These are phyloP conservation scores for Lasioglossum albipes DNA, from an alignment of 1,140 invertebrate genomes.

Conservation along the genomic window DNA sequence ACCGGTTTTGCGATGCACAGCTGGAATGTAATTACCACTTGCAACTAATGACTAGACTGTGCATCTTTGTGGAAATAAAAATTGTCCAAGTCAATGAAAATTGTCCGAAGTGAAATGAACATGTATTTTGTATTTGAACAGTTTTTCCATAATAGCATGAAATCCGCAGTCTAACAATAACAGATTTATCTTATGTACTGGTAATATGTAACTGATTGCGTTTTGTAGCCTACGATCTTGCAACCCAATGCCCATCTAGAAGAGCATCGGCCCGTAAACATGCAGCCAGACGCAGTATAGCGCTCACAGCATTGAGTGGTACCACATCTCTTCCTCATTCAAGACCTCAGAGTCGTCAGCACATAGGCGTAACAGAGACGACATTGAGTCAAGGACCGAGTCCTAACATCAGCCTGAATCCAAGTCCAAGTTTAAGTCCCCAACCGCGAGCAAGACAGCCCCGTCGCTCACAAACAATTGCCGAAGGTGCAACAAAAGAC, in stretches of 20 bases:
- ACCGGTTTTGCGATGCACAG: conserved; percentile 87
- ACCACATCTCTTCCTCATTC: conserved; percentile 87
- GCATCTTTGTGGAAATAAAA: no score
- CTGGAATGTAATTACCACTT: conserved; percentile 85
- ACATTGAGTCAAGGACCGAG: conserved; percentile 60
- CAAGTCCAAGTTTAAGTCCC: conserved; percentile 71
- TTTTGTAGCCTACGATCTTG: conserved; percentile 87
- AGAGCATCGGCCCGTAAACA: conserved; percentile 86
- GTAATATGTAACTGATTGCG: neutral
- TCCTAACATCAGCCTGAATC: conserved; percentile 68
- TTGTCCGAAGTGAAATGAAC: no score
- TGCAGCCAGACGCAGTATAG: conserved; percentile 82
- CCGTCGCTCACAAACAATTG: conserved; percentile 61
- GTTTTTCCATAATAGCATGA: no score
- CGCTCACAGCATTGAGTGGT: conserved; percentile 77
- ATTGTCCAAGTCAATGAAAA: no score
- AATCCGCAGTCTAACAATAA: neutral
- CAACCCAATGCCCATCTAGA: conserved; percentile 87
- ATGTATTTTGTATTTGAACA: no score
- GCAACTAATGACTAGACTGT: neutral
- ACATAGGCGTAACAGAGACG: conserved; percentile 47
- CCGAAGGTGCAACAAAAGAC: conserved; percentile 48
- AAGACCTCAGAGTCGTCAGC: conserved; percentile 79
- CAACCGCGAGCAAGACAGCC: conserved; percentile 68
- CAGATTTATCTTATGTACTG: conserved; percentile 40